Evolutionary conservation across 2,113 vertebrate species (phyloP).

Genomic region (Sorex fumeus): DNA sequence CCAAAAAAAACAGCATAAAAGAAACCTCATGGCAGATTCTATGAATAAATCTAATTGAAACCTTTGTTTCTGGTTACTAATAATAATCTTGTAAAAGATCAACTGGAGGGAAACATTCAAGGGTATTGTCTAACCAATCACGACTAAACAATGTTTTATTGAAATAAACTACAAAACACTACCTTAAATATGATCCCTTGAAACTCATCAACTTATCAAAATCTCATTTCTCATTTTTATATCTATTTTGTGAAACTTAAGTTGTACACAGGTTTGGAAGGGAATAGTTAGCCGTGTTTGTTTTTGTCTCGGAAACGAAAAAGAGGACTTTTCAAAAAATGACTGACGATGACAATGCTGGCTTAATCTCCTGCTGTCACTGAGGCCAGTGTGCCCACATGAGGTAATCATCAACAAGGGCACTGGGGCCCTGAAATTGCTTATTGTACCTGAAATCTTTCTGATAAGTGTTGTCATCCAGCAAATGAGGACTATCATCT

Average conservation of each 20-base stretch:
- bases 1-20: neutral
- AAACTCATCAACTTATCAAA: neutral
- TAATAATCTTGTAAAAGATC: neutral
- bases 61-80: neutral
- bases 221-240: neutral
- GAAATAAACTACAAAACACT: neutral
- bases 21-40: neutral
- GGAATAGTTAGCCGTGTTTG: neutral
- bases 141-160: neutral
- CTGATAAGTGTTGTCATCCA: neutral
- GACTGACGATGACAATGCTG: neutral
- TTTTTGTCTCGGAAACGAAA: neutral
- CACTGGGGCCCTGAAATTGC: neutral
- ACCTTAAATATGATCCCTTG: neutral
- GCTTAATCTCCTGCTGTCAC: neutral
- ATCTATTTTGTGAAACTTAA: neutral
- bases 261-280: neutral
- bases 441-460: neutral
- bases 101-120: neutral
- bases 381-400: neutral
- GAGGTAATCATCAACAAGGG: neutral
- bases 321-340: neutral
- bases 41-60: neutral
- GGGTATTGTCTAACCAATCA: neutral
- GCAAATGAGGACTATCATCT: neutral